These are phyloP conservation scores for Serinus canaria DNA, from an alignment of 2,113 vertebrate genomes.

Conservation along the genomic window DNA sequence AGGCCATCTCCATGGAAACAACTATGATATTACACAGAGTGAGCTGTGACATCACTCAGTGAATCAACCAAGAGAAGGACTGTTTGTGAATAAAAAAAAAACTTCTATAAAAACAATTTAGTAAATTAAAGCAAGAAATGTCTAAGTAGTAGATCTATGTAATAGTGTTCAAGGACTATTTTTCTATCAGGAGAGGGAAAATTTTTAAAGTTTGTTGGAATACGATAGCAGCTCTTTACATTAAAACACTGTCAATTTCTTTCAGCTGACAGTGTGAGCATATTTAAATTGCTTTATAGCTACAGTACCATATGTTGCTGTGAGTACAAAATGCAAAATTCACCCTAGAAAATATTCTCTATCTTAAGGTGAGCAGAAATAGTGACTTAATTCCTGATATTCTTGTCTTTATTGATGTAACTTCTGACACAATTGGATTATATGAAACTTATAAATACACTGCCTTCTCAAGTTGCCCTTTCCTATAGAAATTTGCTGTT, in stretches of 20 bases:
- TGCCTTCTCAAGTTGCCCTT: background rate
- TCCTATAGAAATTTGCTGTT: background rate
- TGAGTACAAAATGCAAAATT: background rate
- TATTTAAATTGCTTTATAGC: slow-evolving; percentile 32
- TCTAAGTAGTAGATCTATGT: background rate
- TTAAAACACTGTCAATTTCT: background rate
- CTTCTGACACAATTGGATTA: background rate
- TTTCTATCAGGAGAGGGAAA: background rate
- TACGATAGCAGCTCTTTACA: background rate
- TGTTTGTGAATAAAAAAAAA: background rate
- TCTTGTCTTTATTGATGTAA: background rate
- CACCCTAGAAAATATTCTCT: background rate
- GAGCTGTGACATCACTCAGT: background rate
- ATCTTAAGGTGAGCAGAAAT: background rate
- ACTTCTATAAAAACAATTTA: background rate
- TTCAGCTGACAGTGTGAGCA: background rate
- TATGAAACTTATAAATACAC: background rate
- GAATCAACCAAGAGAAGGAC: background rate
- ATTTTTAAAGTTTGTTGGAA: background rate
- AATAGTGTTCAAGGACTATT: background rate
- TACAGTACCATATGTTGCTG: slow-evolving; percentile 14
- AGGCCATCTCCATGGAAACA: background rate
- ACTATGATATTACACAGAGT: background rate
- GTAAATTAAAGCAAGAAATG: background rate
- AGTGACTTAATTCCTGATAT: background rate